phyloP scores from a whole-genome alignment of 2,888 invertebrate species.

The Lycia hirtaria region DNA sequence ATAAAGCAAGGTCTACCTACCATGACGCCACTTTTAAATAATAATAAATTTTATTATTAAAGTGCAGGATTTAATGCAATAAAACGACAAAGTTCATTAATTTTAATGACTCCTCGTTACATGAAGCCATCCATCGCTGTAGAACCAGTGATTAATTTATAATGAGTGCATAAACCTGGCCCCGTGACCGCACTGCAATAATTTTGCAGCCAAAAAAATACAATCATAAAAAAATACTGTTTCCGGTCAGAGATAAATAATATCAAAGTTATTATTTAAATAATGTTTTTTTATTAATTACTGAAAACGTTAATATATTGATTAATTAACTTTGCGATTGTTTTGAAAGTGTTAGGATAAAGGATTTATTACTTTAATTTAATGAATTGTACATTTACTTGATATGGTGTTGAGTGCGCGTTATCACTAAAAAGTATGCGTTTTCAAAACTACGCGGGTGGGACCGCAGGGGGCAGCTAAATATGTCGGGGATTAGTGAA shows the following conservation, averaged over 20 bases:
- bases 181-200: constrained; percentile 25
- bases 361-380: background rate
- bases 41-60: too few relatives aligned
- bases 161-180: constrained; percentile 19
- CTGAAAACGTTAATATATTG: background rate
- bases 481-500: too few relatives aligned
- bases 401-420: too few relatives aligned
- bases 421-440: too few relatives aligned
- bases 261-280: background rate
- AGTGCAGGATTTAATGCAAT: too few relatives aligned
- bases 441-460: too few relatives aligned
- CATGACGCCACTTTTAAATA: background rate
- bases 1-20: too few relatives aligned
- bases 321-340: background rate
- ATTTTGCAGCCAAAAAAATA: constrained; percentile 28
- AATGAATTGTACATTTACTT: background rate
- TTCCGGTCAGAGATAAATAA: background rate
- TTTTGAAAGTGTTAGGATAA: background rate
- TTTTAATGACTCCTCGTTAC: constrained; percentile 22
- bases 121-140: constrained; percentile 42
- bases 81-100: constrained; percentile 6
- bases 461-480: too few relatives aligned
- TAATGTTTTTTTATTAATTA: background rate
- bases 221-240: constrained; percentile 1
- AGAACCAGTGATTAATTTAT: background rate